phyloP scores from a whole-genome alignment of 2,113 vertebrate genomes.

The Poeciliopsis occidentalis region DNA sequence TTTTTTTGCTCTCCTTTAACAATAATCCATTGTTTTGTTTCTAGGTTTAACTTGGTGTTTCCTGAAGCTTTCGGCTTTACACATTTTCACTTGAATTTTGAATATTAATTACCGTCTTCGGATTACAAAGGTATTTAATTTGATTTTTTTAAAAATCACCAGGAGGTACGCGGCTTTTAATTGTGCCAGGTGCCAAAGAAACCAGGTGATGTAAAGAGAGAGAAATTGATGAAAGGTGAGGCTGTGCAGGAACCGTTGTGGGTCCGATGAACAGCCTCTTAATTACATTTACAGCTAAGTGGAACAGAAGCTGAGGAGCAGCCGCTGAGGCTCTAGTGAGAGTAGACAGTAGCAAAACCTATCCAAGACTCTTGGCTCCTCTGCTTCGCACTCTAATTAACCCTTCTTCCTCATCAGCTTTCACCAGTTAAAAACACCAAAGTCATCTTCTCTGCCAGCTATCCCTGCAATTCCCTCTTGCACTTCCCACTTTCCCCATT shows the following conservation, averaged over 20 bases:
- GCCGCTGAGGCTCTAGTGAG: conserved; percentile 54
- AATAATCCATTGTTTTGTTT: conserved; percentile 17
- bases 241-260: conserved; percentile 52
- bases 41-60: conserved; percentile 19
- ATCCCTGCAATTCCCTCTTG: conserved; percentile 25
- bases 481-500: conserved; percentile 36
- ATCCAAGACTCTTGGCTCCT: conserved; percentile 58
- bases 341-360: conserved; percentile 53
- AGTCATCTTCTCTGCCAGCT: conserved; percentile 40
- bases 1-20: conserved; percentile 1
- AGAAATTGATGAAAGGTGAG: conserved; percentile 46
- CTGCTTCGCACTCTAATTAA: conserved; percentile 42
- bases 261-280: conserved; percentile 73
- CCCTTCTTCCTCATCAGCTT: conserved; percentile 52
- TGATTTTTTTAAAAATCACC: conserved; percentile 60
- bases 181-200: background rate
- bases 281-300: conserved; percentile 79
- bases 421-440: conserved; percentile 34
- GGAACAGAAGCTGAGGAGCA: conserved; percentile 67
- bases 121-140: background rate
- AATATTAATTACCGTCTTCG: conserved; percentile 44
- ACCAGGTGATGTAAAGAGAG: conserved; percentile 18
- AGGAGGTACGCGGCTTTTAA: conserved; percentile 33
- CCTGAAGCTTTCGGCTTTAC: conserved; percentile 42
- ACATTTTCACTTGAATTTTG: conserved; percentile 43